These are phyloP conservation scores for Dromaius novaehollandiae DNA, from an alignment of 2,113 vertebrate species.

Conservation along the genomic window DNA sequence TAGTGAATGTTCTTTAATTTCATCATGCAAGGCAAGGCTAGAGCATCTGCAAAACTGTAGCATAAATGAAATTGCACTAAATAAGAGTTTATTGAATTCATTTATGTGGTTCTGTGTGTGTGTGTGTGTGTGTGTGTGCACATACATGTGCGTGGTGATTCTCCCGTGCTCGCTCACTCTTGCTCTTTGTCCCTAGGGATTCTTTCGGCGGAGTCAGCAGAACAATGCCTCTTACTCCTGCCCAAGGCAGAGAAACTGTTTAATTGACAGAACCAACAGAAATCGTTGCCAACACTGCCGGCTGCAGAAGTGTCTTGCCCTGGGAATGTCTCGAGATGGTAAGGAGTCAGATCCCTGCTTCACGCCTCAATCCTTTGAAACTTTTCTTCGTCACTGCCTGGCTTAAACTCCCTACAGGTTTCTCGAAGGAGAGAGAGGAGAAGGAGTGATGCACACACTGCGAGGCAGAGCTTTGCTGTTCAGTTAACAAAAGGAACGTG, in stretches of 20 bases:
- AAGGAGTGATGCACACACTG: not conserved
- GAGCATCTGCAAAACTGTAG: not conserved
- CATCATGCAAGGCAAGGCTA: not conserved
- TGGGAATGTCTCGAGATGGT: conserved; percentile 99
- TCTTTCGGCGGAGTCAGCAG: conserved; percentile 99
- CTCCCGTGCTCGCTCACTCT: not conserved
- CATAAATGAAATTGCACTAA: not conserved
- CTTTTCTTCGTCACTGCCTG: conserved; percentile 6
- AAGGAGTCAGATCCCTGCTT: conserved; percentile 66
- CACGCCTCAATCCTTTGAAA: conserved; percentile 56
- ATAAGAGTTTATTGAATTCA: not conserved
- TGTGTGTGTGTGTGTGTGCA: rapidly evolving
- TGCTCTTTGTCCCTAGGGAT: conserved; percentile 81
- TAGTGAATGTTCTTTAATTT: not conserved
- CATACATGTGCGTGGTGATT: not conserved
- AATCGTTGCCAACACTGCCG: conserved; percentile 99
- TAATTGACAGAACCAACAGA: conserved; percentile 99
- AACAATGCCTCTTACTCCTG: conserved; percentile 99
- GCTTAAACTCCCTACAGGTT: conserved; percentile 23
- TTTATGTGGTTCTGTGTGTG: not conserved
- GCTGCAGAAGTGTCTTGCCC: conserved; percentile 98
- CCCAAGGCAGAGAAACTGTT: conserved; percentile 98
- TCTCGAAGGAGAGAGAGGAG: conserved; percentile 25
- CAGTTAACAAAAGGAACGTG: not conserved
- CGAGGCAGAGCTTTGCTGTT: not conserved